Conservation (phyloP, 1,140 invertebrate genomes). For the Scaptomyza graminum region DNA sequence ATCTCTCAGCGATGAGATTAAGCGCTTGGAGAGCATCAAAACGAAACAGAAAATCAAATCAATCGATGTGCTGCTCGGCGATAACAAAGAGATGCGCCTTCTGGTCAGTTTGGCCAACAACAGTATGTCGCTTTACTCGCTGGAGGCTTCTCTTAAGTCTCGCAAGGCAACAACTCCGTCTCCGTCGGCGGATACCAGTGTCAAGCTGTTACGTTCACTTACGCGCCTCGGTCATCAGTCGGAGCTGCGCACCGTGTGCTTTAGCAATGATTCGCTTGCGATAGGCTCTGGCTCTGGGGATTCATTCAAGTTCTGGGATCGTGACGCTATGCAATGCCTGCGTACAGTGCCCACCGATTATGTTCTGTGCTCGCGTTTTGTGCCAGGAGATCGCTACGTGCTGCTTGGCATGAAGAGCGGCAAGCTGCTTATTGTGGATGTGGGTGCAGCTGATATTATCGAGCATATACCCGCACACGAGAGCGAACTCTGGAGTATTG, state of each 20-base stretch:
- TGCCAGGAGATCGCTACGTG: conserved; percentile 95
- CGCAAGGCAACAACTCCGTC: conserved; percentile 77
- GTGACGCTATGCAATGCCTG: conserved; percentile 92
- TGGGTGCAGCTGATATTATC: conserved; percentile 90
- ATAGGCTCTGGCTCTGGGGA: conserved; percentile 94
- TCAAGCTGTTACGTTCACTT: conserved; percentile 85
- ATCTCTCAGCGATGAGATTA: conserved; percentile 90
- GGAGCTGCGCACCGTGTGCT: conserved; percentile 93
- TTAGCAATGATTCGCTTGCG: conserved; percentile 95
- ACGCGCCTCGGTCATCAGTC: conserved; percentile 92
- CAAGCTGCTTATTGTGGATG: conserved; percentile 93
- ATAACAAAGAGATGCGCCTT: conserved; percentile 88
- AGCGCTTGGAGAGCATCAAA: conserved; percentile 88
- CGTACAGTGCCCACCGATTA: conserved; percentile 89
- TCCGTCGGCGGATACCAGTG: conserved; percentile 62
- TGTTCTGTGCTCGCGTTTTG: conserved; percentile 91
- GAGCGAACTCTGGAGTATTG: conserved; percentile 91
- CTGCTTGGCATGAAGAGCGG: conserved; percentile 95
- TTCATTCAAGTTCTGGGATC: conserved; percentile 97
- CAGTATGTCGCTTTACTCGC: conserved; percentile 87
- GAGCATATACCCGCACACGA: conserved; percentile 92
- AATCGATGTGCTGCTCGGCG: conserved; percentile 88
- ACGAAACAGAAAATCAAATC: conserved; percentile 89
- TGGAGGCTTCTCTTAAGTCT: conserved; percentile 84
- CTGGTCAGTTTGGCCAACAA: conserved; percentile 88